Conservation (phyloP, 2,888 invertebrate species). For the Diaperis boleti region DNA sequence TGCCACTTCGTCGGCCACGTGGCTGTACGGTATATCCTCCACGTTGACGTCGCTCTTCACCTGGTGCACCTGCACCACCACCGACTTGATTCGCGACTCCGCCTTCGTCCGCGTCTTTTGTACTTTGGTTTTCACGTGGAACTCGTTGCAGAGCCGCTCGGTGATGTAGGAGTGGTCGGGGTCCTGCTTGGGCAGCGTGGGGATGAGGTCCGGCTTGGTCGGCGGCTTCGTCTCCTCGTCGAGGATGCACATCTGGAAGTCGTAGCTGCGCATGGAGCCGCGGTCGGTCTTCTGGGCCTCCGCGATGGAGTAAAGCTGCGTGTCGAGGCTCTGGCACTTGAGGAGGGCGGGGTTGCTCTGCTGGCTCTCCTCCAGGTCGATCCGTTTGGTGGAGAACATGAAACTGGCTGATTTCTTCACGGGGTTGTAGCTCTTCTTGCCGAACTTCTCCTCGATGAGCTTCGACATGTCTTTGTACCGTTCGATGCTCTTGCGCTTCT, state of each 20-base stretch:
- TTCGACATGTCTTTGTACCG: slow-evolving; percentile 80
- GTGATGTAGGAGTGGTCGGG: slow-evolving; percentile 73
- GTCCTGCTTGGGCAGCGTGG: slow-evolving; percentile 57
- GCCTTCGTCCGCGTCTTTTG: slow-evolving; percentile 51
- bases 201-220: slow-evolving; percentile 61
- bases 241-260: slow-evolving; percentile 61
- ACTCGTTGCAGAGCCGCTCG: slow-evolving; percentile 77
- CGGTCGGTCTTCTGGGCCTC: slow-evolving; percentile 48
- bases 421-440: slow-evolving; percentile 63
- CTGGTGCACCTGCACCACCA: slow-evolving; percentile 67
- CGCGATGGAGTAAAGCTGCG: slow-evolving; percentile 56
- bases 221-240: slow-evolving; percentile 53
- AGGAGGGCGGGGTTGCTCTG: slow-evolving; percentile 56
- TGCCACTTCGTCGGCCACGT: slow-evolving; percentile 75
- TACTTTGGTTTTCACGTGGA: slow-evolving; percentile 77
- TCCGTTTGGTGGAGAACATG: slow-evolving; percentile 61
- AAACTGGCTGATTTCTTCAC: slow-evolving; percentile 64
- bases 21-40: slow-evolving; percentile 78
- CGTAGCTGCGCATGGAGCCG: slow-evolving; percentile 54
- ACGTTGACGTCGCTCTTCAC: slow-evolving; percentile 71
- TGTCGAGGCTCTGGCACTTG: slow-evolving; percentile 62
- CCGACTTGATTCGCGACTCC: slow-evolving; percentile 49
- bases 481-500: slow-evolving; percentile 78
- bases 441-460: slow-evolving; percentile 76
- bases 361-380: slow-evolving; percentile 56